Conservation (phyloP, 2,888 invertebrate genomes). For the Anodontia alba region DNA sequence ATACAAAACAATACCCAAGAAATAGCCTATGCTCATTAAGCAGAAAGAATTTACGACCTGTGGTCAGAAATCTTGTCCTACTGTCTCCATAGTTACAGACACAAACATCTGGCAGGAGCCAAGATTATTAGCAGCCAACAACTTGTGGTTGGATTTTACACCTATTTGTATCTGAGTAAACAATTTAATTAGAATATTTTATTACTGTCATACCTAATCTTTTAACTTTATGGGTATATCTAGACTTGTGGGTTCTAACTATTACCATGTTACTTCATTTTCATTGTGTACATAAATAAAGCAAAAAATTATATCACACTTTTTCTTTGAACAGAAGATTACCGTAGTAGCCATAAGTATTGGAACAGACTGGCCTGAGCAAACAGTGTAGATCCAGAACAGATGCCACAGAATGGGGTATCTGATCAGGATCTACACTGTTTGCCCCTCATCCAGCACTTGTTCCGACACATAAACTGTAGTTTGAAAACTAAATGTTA, state of each 20-base stretch:
- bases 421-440: too few relatives aligned
- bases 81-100: not conserved
- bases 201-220: constrained; percentile 3
- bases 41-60: not conserved
- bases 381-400: too few relatives aligned
- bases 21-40: not conserved
- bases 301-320: too few relatives aligned
- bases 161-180: not conserved
- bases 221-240: not conserved
- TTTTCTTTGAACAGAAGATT: too few relatives aligned
- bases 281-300: too few relatives aligned
- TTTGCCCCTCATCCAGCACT: too few relatives aligned
- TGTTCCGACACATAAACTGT: too few relatives aligned
- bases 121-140: not conserved
- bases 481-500: too few relatives aligned
- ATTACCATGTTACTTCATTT: not conserved
- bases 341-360: too few relatives aligned
- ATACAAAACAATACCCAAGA: too few relatives aligned
- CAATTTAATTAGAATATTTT: constrained; percentile 9
- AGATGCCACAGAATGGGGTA: too few relatives aligned
- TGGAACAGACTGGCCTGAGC: too few relatives aligned
- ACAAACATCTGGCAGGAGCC: not conserved
- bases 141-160: constrained; percentile 13
- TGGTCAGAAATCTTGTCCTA: not conserved
- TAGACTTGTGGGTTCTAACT: not conserved